Conservation (phyloP, 2,888 invertebrate genomes). For the Ryuthela nishihirai region DNA sequence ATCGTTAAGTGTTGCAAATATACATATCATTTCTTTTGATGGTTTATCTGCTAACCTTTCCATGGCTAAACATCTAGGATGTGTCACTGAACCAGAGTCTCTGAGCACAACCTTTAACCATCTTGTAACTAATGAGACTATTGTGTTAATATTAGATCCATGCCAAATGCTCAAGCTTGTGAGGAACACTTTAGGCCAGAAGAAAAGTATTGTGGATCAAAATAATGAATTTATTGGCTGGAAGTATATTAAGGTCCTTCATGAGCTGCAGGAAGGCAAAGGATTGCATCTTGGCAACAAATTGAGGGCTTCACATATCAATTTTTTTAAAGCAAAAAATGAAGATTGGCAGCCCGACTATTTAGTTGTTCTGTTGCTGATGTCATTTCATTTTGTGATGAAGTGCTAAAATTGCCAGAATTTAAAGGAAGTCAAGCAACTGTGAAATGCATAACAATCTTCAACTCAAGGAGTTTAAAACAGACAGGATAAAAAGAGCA, state of each 20-base stretch:
- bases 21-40: neutral
- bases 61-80: neutral
- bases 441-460: slow-evolving; percentile 1
- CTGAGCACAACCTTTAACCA: neutral
- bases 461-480: neutral
- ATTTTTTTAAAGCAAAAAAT: slow-evolving; percentile 5
- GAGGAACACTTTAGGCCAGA: neutral
- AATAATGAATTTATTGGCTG: neutral
- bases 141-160: neutral
- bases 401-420: neutral
- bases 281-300: slow-evolving; percentile 9
- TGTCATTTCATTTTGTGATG: slow-evolving; percentile 5
- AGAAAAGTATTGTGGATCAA: neutral
- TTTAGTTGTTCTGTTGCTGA: slow-evolving; percentile 11
- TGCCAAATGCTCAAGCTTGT: neutral
- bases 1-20: neutral
- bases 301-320: neutral
- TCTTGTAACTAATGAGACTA: neutral
- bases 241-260: neutral
- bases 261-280: slow-evolving; percentile 4
- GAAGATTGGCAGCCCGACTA: too few species aligned
- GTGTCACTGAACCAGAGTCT: neutral
- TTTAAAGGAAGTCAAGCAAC: slow-evolving; percentile 3
- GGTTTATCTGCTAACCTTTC: neutral
- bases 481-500: neutral